Evolutionary conservation across 2,888 invertebrate species (phyloP).

Genomic region (Yponomeuta evonymella): DNA sequence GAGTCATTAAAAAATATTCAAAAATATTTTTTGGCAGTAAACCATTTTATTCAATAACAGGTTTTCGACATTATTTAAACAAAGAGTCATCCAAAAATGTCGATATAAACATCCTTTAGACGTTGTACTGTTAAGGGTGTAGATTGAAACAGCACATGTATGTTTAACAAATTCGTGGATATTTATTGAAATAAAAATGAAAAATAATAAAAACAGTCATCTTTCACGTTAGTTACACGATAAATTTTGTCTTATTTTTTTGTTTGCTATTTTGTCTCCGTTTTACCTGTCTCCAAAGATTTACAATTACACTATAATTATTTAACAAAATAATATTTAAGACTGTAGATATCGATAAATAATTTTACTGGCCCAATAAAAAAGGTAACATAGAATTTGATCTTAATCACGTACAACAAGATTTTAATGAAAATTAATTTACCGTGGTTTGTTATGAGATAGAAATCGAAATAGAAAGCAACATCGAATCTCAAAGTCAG

Average conservation of each 20-base stretch:
- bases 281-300: conserved; percentile 30
- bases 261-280: conserved; percentile 60
- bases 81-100: too few relatives aligned
- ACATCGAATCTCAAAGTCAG: neutral
- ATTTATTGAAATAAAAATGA: conserved; percentile 77
- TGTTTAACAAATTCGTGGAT: conserved; percentile 75
- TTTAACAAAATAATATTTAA: neutral
- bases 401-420: neutral
- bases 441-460: neutral
- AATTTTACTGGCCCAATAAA: conserved; percentile 15
- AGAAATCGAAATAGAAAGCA: neutral
- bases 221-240: conserved; percentile 71
- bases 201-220: conserved; percentile 76
- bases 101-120: neutral
- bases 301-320: conserved; percentile 7
- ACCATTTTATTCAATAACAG: too few relatives aligned
- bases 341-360: conserved; percentile 24
- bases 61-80: too few relatives aligned
- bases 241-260: conserved; percentile 72
- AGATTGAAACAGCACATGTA: conserved; percentile 49
- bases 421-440: neutral
- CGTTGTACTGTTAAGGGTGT: neutral
- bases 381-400: neutral
- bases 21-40: too few relatives aligned
- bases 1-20: too few relatives aligned